These are phyloP conservation scores for Hecatera dysodea DNA, from an alignment of 2,888 invertebrate species.

Conservation along the genomic window DNA sequence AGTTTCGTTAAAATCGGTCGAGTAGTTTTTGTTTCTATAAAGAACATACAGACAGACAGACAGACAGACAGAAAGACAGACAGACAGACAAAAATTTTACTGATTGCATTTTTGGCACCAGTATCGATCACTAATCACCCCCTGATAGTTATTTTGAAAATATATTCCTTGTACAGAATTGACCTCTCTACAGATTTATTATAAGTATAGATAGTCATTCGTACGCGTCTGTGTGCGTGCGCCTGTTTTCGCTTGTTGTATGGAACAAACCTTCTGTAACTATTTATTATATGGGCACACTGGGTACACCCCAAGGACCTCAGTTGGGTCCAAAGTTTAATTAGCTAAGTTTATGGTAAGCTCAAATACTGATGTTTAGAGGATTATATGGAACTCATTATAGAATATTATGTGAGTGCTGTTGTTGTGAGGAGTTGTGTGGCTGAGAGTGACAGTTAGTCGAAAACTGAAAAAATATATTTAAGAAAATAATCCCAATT, in stretches of 20 bases:
- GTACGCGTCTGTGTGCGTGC: not conserved
- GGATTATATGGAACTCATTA: slow-evolving; percentile 66
- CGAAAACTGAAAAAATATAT: not conserved
- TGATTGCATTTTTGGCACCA: too few species aligned
- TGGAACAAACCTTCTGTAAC: not conserved
- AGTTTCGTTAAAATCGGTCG: too few species aligned
- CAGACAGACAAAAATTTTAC: too few species aligned
- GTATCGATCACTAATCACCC: too few species aligned
- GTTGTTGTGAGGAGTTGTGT: slow-evolving; percentile 25
- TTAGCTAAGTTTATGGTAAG: slow-evolving; percentile 74
- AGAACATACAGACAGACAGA: too few species aligned
- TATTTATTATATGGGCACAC: slow-evolving; percentile 6
- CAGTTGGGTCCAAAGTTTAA: slow-evolving; percentile 73
- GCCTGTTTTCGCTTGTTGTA: not conserved
- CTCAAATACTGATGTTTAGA: slow-evolving; percentile 60
- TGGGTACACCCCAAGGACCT: slow-evolving; percentile 62
- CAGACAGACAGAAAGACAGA: too few species aligned
- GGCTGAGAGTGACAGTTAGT: not conserved
- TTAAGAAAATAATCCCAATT: too few species aligned
- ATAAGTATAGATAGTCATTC: too few species aligned
- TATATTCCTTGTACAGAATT: too few species aligned
- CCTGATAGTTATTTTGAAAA: too few species aligned
- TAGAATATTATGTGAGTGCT: slow-evolving; percentile 40
- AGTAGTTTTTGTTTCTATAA: too few species aligned
- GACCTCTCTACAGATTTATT: too few species aligned